Base-by-base conservation (phyloP, 2,113 vertebrate species). In the Spea multiplicata region DNA sequence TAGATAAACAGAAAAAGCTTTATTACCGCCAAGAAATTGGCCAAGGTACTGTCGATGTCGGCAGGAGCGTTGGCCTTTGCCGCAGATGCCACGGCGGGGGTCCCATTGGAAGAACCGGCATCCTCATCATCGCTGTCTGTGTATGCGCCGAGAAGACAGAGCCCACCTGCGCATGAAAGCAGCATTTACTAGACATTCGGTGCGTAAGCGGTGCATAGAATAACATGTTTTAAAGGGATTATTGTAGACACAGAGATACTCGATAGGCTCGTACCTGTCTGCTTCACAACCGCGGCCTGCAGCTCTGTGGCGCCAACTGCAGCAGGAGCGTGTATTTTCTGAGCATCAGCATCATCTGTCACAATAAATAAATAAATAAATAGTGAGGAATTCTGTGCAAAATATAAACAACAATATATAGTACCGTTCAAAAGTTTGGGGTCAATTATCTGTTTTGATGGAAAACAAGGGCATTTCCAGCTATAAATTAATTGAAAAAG, bases 21-120 rank as follows among this genome's bases (percentile, higher is more conserved):
- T 47, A 95, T 93, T 62, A 99, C 97, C 83, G 97, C 97, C 85
- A 99, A 91, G 78, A 99, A 99, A 86, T 94, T 97, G 1, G 97
- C 97, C 85, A 99, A 72, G 5, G 97, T 99, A 83, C 96, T 99
- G 85, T 99, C 97, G 0, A 99, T 98, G 83, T 99, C 97, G 0
- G 89, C 3, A 0, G 97, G 90, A 44, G 83, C 90, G 83, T 85
- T 94, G 78, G 84, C 91, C 0, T 94, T 94, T 0, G 93, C 78
- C 12, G 91, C 94, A 0, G 66, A 9, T 0, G 86, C 13, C 17
- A 75, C 81, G 10, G 82, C 8, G 0, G 86, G 3, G 64, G 90
- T 92, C 30, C 30, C 30, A 57, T 91, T 91, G 0, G 10, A 46
- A 6, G 78, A 49, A 9, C 95, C 94, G 0, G 82, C 90, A 0